These are phyloP conservation scores for Ametastegia equiseti DNA, from an alignment of 2,888 invertebrate genomes.

Conservation along the genomic window DNA sequence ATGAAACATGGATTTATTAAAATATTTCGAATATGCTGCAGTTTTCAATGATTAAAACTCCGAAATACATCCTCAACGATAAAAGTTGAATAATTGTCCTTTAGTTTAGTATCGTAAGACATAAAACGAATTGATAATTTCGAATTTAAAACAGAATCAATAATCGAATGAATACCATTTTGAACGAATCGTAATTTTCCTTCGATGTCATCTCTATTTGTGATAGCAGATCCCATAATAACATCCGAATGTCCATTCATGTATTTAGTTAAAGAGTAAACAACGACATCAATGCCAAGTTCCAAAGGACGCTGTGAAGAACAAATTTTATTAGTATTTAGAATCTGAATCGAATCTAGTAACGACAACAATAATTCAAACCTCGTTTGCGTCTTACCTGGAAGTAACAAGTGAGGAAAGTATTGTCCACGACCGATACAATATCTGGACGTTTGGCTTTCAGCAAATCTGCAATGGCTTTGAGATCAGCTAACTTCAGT, in stretches of 20 bases:
- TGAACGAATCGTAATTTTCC: slow-evolving; percentile 89
- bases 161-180: slow-evolving; percentile 81
- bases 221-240: slow-evolving; percentile 94
- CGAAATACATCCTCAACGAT: slow-evolving; percentile 43
- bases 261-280: slow-evolving; percentile 97
- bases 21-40: background rate
- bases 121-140: background rate
- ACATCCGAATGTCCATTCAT: slow-evolving; percentile 99
- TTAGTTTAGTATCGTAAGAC: too few species aligned
- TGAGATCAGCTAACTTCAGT: slow-evolving; percentile 93
- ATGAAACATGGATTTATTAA: too few species aligned
- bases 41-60: background rate
- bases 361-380: background rate
- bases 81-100: background rate
- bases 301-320: slow-evolving; percentile 86
- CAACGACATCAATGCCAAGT: slow-evolving; percentile 93
- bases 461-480: slow-evolving; percentile 82
- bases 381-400: slow-evolving; percentile 77
- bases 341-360: background rate
- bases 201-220: slow-evolving; percentile 85
- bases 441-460: slow-evolving; percentile 78
- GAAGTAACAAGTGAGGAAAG: slow-evolving; percentile 93
- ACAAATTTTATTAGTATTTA: slow-evolving; percentile 18
- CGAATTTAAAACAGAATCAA: background rate
- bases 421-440: slow-evolving; percentile 93